These are phyloP conservation scores for Druon quercuslanigerum DNA, from an alignment of 1,140 invertebrate species.

Conservation along the genomic window DNA sequence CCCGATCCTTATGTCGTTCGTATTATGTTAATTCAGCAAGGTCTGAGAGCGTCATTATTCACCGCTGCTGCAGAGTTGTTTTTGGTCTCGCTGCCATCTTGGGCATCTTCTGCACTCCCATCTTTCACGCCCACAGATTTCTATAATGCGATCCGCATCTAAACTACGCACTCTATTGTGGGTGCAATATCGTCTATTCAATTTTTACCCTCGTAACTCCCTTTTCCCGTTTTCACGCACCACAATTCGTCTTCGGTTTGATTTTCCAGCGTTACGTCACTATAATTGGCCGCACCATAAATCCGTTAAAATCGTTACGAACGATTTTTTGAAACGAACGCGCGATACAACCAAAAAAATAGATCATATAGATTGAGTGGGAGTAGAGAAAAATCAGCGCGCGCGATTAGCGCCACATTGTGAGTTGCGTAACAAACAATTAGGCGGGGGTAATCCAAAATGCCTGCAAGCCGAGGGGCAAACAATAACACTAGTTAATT, in stretches of 20 bases:
- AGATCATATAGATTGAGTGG: not conserved
- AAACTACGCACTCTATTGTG: not conserved
- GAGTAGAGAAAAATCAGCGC: not conserved
- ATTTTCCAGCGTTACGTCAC: not conserved
- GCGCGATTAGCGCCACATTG: not conserved
- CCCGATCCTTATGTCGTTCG: slow-evolving; percentile 2
- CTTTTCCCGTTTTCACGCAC: not conserved
- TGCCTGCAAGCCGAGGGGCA: too few relatives aligned
- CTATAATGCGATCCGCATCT: not conserved
- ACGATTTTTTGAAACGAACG: slow-evolving; percentile 26
- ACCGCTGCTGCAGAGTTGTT: slow-evolving; percentile 34
- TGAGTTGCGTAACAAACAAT: not conserved
- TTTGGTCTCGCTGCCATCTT: slow-evolving; percentile 51
- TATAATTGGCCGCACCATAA: not conserved
- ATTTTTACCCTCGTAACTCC: not conserved
- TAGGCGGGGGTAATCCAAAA: too few relatives aligned
- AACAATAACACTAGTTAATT: too few relatives aligned
- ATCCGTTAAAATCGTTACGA: slow-evolving; percentile 20
- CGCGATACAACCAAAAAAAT: slow-evolving; percentile 8
- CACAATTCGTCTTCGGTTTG: too few relatives aligned
- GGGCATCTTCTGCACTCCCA: slow-evolving; percentile 17
- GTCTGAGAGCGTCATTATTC: slow-evolving; percentile 43
- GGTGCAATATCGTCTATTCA: not conserved
- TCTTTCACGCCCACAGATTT: slow-evolving; percentile 21
- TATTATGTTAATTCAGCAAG: slow-evolving; percentile 14